Base-by-base conservation (phyloP, 2,888 invertebrate genomes). In the Dorcus hopei region DNA sequence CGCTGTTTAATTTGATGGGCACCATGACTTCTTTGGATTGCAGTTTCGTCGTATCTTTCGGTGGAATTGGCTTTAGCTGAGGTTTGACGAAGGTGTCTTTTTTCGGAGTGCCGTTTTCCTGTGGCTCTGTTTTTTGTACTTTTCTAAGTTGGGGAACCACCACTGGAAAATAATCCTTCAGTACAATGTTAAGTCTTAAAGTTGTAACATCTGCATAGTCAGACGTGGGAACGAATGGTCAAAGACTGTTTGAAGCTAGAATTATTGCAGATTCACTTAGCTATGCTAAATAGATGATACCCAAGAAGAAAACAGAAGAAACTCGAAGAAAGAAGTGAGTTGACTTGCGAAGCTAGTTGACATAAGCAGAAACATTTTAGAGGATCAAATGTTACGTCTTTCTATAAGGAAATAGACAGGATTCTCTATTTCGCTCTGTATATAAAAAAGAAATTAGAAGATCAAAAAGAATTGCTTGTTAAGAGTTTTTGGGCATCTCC, bases 21-120 rank as follows among this genome's bases (percentile, higher is more conserved):
- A 80, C 75, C 67, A 79, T 80, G 4, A 78, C 73, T 55, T 77
- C 76, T 38, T 72, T 70, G 4, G 72, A 72, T 63, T 71, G 74
- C 9, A 74, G 63, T 49, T 68, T 62, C 65, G 74, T 5, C 68
- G 63, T 61, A 54, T 77, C 75, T 52, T 74, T 72, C 14, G 73
- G 73, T 8, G 75, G 76, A 3, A 77, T 76, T 16, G 75, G 74
- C 61, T 76, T 77, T 11, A 77, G 68, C 53, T 72, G 72, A 3
- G 78, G 78, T 54, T 72, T 74, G 41, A 72, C 70, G 64, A 77
- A 77, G 11, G 74, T 72, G 62, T 77, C 75, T 47, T 66, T 65
- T 51, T 67, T 67, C 50, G 67, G 68, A 54, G 67, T 67, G 3
- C 77, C 78, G 65, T 77, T 77, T 62, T 77, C 75, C 58, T 73